Conservation (phyloP, 2,797 vertebrate species). For the Epinephelus malabaricus region DNA sequence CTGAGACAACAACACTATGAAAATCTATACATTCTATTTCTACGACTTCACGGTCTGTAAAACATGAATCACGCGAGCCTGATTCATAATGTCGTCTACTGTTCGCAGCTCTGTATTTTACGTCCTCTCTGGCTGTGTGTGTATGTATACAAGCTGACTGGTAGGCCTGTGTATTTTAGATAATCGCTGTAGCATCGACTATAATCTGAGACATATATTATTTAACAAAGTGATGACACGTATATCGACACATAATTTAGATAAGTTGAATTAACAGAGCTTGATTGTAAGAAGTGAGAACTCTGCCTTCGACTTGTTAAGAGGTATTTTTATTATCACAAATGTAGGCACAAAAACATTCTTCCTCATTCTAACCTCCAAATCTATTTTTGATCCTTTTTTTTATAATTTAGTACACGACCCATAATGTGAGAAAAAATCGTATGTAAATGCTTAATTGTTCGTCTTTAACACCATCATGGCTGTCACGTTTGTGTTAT, state of each 20-base stretch:
- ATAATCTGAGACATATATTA: conserved; percentile 71
- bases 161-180: conserved; percentile 74
- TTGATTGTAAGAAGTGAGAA: conserved; percentile 65
- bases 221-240: conserved; percentile 72
- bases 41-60: conserved; percentile 40
- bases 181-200: conserved; percentile 75
- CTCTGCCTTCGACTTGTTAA: conserved; percentile 60
- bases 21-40: conserved; percentile 70
- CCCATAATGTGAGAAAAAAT: conserved; percentile 51
- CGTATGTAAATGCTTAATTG: conserved; percentile 26
- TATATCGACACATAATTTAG: conserved; percentile 63
- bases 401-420: conserved; percentile 35
- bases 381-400: conserved; percentile 59
- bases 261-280: conserved; percentile 56
- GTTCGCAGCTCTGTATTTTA: conserved; percentile 70
- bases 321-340: conserved; percentile 59
- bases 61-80: conserved; percentile 45
- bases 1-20: conserved; percentile 7
- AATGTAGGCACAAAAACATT: conserved; percentile 59
- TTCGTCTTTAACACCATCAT: conserved; percentile 22
- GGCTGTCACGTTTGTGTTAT: conserved; percentile 29
- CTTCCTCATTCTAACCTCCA: conserved; percentile 47
- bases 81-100: conserved; percentile 69
- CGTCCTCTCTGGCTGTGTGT: conserved; percentile 66
- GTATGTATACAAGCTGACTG: conserved; percentile 65